Evolutionary conservation across 2,113 vertebrate species (phyloP).

Genomic region (Neolamprologus fasciatus): DNA sequence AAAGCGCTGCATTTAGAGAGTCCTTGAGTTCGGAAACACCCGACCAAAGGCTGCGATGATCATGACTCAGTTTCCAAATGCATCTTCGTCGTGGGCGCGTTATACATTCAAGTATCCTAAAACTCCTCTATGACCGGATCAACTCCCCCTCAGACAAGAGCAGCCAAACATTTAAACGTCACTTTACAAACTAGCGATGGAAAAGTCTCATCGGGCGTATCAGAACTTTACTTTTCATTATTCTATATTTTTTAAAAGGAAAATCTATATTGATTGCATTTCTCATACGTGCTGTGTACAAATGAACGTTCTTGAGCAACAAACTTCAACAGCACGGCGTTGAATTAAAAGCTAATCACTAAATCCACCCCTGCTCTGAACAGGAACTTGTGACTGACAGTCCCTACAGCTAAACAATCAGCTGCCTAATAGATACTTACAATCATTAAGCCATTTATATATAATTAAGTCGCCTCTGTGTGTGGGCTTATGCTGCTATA

Average conservation of each 20-base stretch:
- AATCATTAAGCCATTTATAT: background rate
- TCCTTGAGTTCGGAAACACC: background rate
- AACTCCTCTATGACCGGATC: background rate
- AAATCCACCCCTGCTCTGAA: background rate
- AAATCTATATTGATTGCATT: background rate
- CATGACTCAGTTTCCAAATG: background rate
- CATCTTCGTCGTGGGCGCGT: background rate
- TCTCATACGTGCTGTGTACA: background rate
- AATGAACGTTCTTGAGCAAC: background rate
- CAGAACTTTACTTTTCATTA: background rate
- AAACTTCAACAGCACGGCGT: accelerated
- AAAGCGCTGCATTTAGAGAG: background rate
- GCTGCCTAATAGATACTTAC: background rate
- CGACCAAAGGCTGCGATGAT: background rate
- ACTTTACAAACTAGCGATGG: background rate
- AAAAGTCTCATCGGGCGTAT: background rate
- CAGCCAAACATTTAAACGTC: background rate
- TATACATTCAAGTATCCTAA: background rate
- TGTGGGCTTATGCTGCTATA: background rate
- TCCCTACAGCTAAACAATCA: background rate
- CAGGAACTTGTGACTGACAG: background rate
- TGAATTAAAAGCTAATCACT: background rate
- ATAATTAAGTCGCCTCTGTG: background rate
- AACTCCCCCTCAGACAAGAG: background rate
- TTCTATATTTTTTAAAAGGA: background rate